Conservation (phyloP, 2,113 vertebrate species). For the Podarcis muralis region DNA sequence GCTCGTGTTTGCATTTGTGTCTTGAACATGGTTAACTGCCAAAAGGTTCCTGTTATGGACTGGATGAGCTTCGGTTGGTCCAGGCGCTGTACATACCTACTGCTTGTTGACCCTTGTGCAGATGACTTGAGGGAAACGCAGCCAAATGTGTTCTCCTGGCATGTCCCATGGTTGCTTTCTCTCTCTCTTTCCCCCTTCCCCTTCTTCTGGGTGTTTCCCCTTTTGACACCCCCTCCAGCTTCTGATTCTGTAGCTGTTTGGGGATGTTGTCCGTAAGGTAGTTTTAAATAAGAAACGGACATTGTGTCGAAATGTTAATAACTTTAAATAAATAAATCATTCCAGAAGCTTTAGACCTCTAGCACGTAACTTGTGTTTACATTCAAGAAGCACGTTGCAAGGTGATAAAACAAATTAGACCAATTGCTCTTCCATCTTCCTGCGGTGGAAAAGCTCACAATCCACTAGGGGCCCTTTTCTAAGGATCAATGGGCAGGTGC, state of each 20-base stretch:
- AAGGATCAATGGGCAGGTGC: background rate
- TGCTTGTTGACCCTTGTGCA: background rate
- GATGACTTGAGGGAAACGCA: background rate
- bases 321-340: background rate
- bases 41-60: background rate
- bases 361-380: background rate
- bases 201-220: background rate
- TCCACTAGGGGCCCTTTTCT: background rate
- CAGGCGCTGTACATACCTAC: background rate
- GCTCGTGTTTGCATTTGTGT: constrained; percentile 47
- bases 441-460: background rate
- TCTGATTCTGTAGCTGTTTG: background rate
- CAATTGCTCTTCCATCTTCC: background rate
- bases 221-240: background rate
- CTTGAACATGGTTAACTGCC: background rate
- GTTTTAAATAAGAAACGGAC: background rate
- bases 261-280: background rate
- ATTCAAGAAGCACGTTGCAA: background rate
- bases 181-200: background rate
- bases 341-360: background rate
- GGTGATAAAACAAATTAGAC: background rate
- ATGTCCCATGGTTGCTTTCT: background rate
- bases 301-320: background rate
- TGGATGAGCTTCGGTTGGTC: background rate
- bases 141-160: background rate